Evolutionary conservation across 1,140 invertebrate genomes (phyloP).

Genomic region (Apis laboriosa): DNA sequence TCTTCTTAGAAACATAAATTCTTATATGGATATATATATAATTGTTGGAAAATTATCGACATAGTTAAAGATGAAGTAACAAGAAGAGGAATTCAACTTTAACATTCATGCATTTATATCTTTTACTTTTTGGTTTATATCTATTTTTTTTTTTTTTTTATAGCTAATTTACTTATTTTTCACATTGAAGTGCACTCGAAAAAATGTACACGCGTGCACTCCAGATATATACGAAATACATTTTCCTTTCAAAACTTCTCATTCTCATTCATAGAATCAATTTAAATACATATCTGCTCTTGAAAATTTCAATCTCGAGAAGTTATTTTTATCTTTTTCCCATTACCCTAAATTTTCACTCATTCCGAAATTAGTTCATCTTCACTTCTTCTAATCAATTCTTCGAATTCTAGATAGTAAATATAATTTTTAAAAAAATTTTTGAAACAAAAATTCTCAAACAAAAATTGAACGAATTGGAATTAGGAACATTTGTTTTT

Average conservation of each 20-base stretch:
- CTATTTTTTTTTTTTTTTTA: not conserved
- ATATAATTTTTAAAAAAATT: too few relatives aligned
- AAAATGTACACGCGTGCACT: not conserved
- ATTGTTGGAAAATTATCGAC: too few relatives aligned
- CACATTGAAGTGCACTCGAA: not conserved
- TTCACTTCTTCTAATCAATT: not conserved
- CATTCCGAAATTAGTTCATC: too few relatives aligned
- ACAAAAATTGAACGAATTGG: too few relatives aligned
- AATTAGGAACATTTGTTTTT: too few relatives aligned
- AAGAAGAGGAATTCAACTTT: not conserved
- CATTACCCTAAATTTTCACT: not conserved
- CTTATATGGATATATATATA: too few relatives aligned
- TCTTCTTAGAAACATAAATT: not conserved
- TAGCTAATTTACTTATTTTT: not conserved
- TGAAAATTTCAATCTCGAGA: not conserved
- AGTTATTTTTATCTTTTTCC: not conserved
- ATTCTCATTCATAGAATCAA: constrained; percentile 1
- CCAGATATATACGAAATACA: not conserved
- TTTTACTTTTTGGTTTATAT: not conserved
- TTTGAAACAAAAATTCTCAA: too few relatives aligned
- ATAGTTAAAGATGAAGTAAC: not conserved
- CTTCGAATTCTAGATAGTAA: too few relatives aligned
- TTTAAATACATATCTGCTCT: not conserved
- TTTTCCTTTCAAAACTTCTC: not conserved
- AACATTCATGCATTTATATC: not conserved